Conservation (phyloP, 2,113 vertebrate species). For the Camelus dromedarius region DNA sequence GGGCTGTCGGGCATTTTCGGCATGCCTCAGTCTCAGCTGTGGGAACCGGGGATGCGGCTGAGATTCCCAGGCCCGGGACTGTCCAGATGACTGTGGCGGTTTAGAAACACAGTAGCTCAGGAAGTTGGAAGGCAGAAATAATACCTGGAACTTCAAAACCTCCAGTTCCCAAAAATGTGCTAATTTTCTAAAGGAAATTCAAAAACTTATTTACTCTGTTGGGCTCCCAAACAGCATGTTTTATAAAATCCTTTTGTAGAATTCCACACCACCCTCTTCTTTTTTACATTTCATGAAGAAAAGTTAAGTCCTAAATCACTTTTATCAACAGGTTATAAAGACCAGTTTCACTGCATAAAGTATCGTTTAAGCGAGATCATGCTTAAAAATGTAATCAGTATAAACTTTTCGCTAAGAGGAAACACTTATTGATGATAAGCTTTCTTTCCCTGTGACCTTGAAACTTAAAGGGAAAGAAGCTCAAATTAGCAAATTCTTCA, state of each 20-base stretch:
- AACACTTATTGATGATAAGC: background rate
- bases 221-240: background rate
- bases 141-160: slow-evolving; percentile 80
- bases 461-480: slow-evolving; percentile 14
- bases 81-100: background rate
- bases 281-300: background rate
- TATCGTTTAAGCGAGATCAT: background rate
- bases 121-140: slow-evolving; percentile 82
- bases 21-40: slow-evolving; percentile 88
- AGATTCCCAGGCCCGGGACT: slow-evolving; percentile 79
- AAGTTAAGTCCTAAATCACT: slow-evolving; percentile 25
- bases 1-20: slow-evolving; percentile 86
- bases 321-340: slow-evolving; percentile 10
- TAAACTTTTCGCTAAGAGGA: slow-evolving; percentile 4
- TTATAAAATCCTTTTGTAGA: slow-evolving; percentile 18
- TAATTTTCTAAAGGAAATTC: slow-evolving; percentile 77
- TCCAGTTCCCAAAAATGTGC: slow-evolving; percentile 77
- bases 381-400: background rate
- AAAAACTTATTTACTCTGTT: background rate
- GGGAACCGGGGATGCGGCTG: slow-evolving; percentile 81
- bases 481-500: slow-evolving; percentile 27
- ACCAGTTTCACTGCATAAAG: background rate
- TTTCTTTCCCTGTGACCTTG: slow-evolving; percentile 9
- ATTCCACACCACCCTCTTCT: background rate
- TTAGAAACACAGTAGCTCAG: slow-evolving; percentile 73